These are phyloP conservation scores for Pollimyrus isidori DNA, from an alignment of 2,113 vertebrate genomes.

Conservation along the genomic window DNA sequence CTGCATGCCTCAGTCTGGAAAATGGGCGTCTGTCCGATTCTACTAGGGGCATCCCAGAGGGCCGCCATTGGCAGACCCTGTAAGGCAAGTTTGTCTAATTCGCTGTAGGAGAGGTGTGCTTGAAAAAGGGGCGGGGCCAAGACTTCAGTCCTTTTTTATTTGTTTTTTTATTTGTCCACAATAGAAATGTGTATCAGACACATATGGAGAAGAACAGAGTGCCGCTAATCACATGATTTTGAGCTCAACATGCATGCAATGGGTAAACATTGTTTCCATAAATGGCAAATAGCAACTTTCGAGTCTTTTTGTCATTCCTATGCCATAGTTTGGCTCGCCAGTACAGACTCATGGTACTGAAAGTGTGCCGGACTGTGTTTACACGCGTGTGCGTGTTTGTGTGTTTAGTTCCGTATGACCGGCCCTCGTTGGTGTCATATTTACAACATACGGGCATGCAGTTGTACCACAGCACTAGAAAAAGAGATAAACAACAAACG, in stretches of 20 bases:
- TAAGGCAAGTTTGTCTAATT: not conserved
- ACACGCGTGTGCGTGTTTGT: not conserved
- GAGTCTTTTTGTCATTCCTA: not conserved
- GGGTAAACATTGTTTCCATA: not conserved
- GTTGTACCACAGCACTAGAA: slow-evolving; percentile 26
- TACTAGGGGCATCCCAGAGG: not conserved
- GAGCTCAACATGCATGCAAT: not conserved
- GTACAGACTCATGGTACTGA: not conserved
- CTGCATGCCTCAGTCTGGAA: not conserved
- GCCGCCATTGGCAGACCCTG: not conserved
- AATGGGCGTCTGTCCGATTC: not conserved
- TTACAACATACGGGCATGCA: slow-evolving; percentile 30
- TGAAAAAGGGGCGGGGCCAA: not conserved
- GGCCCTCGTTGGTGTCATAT: not conserved
- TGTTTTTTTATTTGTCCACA: not conserved
- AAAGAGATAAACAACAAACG: slow-evolving; percentile 22
- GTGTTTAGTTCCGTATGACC: not conserved
- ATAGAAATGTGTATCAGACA: not conserved
- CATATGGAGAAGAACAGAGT: not conserved
- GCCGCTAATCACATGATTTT: not conserved
- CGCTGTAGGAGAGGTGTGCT: not conserved
- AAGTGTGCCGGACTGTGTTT: not conserved
- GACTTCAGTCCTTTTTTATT: not conserved
- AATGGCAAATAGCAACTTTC: not conserved
- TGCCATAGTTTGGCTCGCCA: not conserved